A percentile compares a stretch with the other conserved stretches of the same genome.
Evolutionary conservation across 2,113 vertebrate species (phyloP).

Genomic region (Maccullochella peelii): DNA sequence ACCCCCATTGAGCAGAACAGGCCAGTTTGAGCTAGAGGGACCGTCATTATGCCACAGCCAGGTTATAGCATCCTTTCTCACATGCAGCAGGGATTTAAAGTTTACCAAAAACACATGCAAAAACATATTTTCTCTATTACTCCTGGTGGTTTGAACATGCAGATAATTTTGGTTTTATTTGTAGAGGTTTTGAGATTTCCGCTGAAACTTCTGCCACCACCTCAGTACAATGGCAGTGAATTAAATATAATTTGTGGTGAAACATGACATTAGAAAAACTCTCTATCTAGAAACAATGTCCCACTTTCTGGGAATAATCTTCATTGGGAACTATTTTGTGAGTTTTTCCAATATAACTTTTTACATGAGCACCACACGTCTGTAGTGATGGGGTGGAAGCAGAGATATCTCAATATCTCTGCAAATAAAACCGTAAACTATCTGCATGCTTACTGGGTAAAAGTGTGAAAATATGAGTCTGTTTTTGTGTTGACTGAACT

Average conservation of each 20-base stretch:
- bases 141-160: neutral
- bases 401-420: slow-evolving; percentile 12
- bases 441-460: neutral
- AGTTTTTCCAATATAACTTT: slow-evolving; percentile 13
- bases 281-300: neutral
- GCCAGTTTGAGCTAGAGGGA: slow-evolving; percentile 1
- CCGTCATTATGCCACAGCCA: neutral
- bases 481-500: slow-evolving; percentile 27
- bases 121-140: slow-evolving; percentile 6
- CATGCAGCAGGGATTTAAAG: slow-evolving; percentile 22
- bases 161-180: slow-evolving; percentile 24
- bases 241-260: neutral
- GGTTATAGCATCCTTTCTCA: neutral
- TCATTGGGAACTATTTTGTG: slow-evolving; percentile 1
- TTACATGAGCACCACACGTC: slow-evolving; percentile 22
- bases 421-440: slow-evolving; percentile 18
- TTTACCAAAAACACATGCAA: neutral
- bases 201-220: neutral
- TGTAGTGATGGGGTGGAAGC: slow-evolving; percentile 7
- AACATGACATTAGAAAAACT: slow-evolving; percentile 13
- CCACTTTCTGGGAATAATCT: slow-evolving; percentile 8
- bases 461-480: neutral
- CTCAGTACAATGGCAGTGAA: neutral
- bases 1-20: neutral
- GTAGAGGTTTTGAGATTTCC: slow-evolving; percentile 13